These are phyloP conservation scores for Patiria miniata DNA, from an alignment of 35 echinoderm and acorn worm species.

Conservation along the genomic window DNA sequence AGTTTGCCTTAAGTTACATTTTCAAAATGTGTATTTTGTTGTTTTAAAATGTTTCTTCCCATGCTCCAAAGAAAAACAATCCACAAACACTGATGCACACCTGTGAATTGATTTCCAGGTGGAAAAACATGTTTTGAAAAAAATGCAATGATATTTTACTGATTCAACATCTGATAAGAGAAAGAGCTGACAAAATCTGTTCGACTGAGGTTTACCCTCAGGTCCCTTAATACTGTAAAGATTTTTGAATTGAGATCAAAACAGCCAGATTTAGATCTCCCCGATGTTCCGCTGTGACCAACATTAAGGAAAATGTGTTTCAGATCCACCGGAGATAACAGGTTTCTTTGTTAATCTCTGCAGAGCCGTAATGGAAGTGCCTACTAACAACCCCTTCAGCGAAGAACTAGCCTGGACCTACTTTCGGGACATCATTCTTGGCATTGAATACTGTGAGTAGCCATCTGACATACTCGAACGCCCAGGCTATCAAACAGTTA, in stretches of 20 bases:
- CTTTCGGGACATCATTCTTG: constrained; percentile 96
- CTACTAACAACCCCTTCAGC: constrained; percentile 77
- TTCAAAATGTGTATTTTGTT: too few relatives aligned
- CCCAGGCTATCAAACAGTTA: too few relatives aligned
- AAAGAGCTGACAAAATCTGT: too few relatives aligned
- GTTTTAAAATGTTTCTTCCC: too few relatives aligned
- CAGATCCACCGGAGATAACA: neutral
- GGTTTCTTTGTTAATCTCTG: neutral
- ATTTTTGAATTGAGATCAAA: neutral
- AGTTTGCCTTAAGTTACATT: too few relatives aligned
- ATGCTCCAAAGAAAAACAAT: too few relatives aligned
- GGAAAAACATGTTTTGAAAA: too few relatives aligned
- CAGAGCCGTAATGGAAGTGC: constrained; percentile 95
- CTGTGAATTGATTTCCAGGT: too few relatives aligned
- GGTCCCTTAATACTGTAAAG: neutral
- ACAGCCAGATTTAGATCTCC: neutral
- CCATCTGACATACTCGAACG: neutral
- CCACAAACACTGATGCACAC: too few relatives aligned
- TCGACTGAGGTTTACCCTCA: neutral
- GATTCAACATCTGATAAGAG: too few relatives aligned
- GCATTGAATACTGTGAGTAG: constrained; percentile 99
- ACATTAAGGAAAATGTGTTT: neutral
- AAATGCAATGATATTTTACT: too few relatives aligned
- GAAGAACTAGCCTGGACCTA: constrained; percentile 90
- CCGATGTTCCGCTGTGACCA: neutral